These are phyloP conservation scores for Psylliodes chrysocephalus DNA, from an alignment of 2,888 invertebrate genomes.

Conservation along the genomic window DNA sequence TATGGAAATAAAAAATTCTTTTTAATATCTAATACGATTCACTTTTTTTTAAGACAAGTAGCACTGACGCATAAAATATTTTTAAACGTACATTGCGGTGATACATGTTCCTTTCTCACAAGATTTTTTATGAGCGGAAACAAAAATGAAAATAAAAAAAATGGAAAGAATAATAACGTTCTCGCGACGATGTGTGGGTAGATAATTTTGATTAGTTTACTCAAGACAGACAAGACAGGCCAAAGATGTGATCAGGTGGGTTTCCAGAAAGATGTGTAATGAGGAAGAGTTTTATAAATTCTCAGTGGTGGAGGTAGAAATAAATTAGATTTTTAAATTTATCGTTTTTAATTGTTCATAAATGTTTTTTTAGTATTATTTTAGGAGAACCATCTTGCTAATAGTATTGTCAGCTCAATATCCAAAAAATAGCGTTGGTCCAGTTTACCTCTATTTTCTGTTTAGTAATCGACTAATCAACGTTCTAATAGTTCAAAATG, in stretches of 20 bases:
- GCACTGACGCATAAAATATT: conserved; percentile 16
- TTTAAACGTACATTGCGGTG: conserved; percentile 18
- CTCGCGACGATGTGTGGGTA: conserved; percentile 56
- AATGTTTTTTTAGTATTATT: no score
- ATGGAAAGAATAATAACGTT: conserved; percentile 46
- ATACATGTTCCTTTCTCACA: conserved; percentile 33
- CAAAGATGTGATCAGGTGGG: conserved; percentile 57
- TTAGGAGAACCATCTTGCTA: no score
- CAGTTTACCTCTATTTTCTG: no score
- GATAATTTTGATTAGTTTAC: conserved; percentile 58
- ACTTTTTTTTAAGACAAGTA: conserved; percentile 11
- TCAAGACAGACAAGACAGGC: conserved; percentile 49
- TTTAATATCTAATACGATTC: no score
- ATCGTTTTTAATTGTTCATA: no score
- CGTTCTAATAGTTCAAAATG: no score
- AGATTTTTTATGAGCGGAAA: conserved; percentile 47
- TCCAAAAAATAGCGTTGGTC: no score
- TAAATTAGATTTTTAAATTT: no score
- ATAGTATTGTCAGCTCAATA: no score
- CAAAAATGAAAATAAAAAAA: conserved; percentile 46
- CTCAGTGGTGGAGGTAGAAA: conserved; percentile 49
- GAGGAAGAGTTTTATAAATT: conserved; percentile 61
- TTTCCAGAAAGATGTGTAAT: conserved; percentile 59
- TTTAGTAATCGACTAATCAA: no score
- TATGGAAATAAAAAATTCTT: no score